Evolutionary conservation across 2,888 invertebrate genomes (phyloP).

Genomic region (Automeris io): DNA sequence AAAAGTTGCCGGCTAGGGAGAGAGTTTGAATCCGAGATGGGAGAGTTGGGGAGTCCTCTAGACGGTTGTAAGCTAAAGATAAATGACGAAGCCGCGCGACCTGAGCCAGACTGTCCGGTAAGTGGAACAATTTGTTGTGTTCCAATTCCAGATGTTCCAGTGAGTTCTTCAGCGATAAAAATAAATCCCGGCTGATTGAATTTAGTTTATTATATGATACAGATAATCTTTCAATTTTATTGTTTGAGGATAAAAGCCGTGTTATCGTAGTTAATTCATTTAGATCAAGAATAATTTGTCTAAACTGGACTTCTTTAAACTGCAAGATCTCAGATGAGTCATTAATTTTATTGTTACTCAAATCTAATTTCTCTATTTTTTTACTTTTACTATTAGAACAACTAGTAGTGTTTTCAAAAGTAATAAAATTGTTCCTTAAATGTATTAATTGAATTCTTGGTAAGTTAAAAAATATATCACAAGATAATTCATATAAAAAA

Average conservation of each 20-base stretch:
- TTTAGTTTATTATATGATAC: conserved; percentile 86
- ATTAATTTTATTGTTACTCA: conserved; percentile 89
- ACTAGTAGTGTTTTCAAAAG: conserved; percentile 48
- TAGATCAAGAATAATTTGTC: conserved; percentile 88
- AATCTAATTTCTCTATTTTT: conserved; percentile 87
- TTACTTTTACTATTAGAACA: conserved; percentile 73
- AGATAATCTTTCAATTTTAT: conserved; percentile 86
- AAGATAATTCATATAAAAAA: conserved; percentile 82
- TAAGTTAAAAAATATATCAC: conserved; percentile 79
- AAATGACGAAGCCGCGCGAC: conserved; percentile 85
- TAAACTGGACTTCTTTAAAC: conserved; percentile 83
- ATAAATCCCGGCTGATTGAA: conserved; percentile 82
- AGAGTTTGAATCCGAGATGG: conserved; percentile 85
- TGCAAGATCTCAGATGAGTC: conserved; percentile 81
- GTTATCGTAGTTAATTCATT: conserved; percentile 84
- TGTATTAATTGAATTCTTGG: conserved; percentile 83
- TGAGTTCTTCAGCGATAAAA: conserved; percentile 83
- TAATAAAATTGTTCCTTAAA: conserved; percentile 74
- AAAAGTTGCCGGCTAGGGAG: conserved; percentile 88
- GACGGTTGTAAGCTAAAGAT: conserved; percentile 87
- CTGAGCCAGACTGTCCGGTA: conserved; percentile 83
- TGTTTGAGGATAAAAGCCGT: conserved; percentile 80
- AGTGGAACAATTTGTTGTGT: conserved; percentile 82
- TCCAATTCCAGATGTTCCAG: conserved; percentile 90
- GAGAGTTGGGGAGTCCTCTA: conserved; percentile 77